phyloP scores from a whole-genome alignment of 2,888 invertebrate species.

The Andrena trimmerana region DNA sequence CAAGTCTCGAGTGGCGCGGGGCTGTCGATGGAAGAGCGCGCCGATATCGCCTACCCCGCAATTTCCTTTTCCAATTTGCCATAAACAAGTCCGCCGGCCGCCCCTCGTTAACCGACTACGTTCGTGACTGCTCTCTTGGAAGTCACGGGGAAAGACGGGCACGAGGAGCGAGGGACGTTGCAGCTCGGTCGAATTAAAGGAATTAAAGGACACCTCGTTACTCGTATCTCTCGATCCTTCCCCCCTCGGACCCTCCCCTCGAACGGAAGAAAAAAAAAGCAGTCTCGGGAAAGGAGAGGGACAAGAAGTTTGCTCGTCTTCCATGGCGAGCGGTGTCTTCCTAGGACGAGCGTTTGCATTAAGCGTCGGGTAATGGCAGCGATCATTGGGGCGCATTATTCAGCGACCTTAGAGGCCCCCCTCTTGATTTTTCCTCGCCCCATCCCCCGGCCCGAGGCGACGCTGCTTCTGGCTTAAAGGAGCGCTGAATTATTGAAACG shows the following conservation, averaged over 20 bases:
- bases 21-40: slow-evolving; percentile 33
- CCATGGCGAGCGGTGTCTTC: slow-evolving; percentile 1
- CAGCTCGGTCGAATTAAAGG: slow-evolving; percentile 81
- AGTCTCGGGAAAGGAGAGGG: not conserved
- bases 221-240: slow-evolving; percentile 75
- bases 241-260: slow-evolving; percentile 24
- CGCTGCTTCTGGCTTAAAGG: slow-evolving; percentile 49
- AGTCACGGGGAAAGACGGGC: slow-evolving; percentile 57
- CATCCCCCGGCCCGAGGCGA: not conserved
- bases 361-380: slow-evolving; percentile 78
- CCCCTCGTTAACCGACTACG: slow-evolving; percentile 74
- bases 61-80: slow-evolving; percentile 85
- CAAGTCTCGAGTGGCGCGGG: not conserved
- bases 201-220: slow-evolving; percentile 82
- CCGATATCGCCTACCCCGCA: slow-evolving; percentile 78
- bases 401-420: slow-evolving; percentile 71
- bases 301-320: slow-evolving; percentile 32
- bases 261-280: slow-evolving; percentile 22
- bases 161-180: slow-evolving; percentile 57
- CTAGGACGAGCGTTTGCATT: slow-evolving; percentile 69
- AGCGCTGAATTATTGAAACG: slow-evolving; percentile 81
- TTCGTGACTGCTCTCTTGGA: slow-evolving; percentile 76
- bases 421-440: slow-evolving; percentile 46
- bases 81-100: slow-evolving; percentile 82
- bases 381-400: slow-evolving; percentile 83